Conservation (phyloP, 2,888 invertebrate species). For the Nomada goodeniana region DNA sequence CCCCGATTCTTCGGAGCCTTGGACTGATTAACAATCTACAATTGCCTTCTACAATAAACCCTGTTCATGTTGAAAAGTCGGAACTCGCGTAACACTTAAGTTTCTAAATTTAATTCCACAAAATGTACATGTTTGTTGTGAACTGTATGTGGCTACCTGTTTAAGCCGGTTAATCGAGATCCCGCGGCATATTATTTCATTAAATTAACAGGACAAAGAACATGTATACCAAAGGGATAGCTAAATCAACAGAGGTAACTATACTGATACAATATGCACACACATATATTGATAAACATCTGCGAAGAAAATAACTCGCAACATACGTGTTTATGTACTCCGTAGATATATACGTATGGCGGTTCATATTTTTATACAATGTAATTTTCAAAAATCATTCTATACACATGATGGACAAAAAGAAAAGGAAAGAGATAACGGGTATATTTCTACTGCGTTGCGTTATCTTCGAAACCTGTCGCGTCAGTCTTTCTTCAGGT, state of each 20-base stretch:
- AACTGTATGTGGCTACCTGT: too few relatives aligned
- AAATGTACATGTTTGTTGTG: too few relatives aligned
- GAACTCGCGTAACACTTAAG: too few relatives aligned
- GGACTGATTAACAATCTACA: too few relatives aligned
- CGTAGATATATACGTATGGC: background rate
- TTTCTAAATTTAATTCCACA: too few relatives aligned
- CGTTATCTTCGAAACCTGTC: background rate
- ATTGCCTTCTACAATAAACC: too few relatives aligned
- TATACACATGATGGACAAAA: background rate
- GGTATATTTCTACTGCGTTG: background rate
- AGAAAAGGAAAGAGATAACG: background rate
- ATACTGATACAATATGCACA: conserved; percentile 50
- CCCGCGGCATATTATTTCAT: background rate
- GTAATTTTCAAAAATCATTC: background rate
- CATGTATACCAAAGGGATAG: background rate
- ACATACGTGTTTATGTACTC: conserved; percentile 21
- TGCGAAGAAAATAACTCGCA: conserved; percentile 61
- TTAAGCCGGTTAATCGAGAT: background rate
- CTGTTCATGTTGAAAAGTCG: too few relatives aligned
- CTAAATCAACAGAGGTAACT: conserved; percentile 16
- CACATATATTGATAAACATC: conserved; percentile 59
- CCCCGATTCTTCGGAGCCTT: too few relatives aligned
- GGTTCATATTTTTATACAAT: background rate
- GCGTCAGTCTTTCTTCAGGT: conserved; percentile 18
- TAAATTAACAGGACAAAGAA: background rate